Evolutionary conservation across 2,888 invertebrate species (phyloP), one percentile per base, ranked within the genome.

Genomic region (Trypoxylon attenuatum): DNA sequence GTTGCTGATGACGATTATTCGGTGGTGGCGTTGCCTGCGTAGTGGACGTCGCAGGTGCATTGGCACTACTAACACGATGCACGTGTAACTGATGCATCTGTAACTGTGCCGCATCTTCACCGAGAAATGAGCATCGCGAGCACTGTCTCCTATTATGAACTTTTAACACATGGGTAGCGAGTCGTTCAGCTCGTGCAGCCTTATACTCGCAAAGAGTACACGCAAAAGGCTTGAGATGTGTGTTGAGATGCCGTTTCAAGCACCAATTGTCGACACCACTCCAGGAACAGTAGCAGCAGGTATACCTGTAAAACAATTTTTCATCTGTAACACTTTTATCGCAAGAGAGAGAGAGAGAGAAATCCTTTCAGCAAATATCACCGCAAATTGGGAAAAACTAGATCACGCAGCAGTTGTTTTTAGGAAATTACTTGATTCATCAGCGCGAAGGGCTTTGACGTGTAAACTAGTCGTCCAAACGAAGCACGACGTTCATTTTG

Each of bases 261-360:
- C 96, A 96, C 96, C 96, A 97, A 87, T 96, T 96, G 88, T 96
- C 96, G 57, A 94, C 95, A 18, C 96, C 96, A 33, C 94, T 94
- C 96, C 96, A 96, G 18, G 96, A 91, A 87, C 96, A 97, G 86
- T 95, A 96, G 85, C 94, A 94, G 88, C 96, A 96, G 73, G 94
- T 92, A 88, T 94, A 94, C 76, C 94, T 86, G 53, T 18, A 63
- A 69, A 2, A 33, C 5, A 8, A 5, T 5, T 4, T 47, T 1
- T 5, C 13, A 45, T 10, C 1, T 5, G 22, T 45, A 2, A n/a
- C 23, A 10, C 16, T 5, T 3, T 42, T 8, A 19, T 18, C 3
- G 5, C n/a, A 33, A 33, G 33, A 13, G 33, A 33, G 13, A 33
- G n/a, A n/a, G n/a, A n/a, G n/a, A n/a, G n/a, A n/a, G n/a, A n/a